Percentiles rank a stretch among this genome's conserved stretches.
phyloP scores from a whole-genome alignment of 2,797 vertebrate species.

The Somateria mollissima region DNA sequence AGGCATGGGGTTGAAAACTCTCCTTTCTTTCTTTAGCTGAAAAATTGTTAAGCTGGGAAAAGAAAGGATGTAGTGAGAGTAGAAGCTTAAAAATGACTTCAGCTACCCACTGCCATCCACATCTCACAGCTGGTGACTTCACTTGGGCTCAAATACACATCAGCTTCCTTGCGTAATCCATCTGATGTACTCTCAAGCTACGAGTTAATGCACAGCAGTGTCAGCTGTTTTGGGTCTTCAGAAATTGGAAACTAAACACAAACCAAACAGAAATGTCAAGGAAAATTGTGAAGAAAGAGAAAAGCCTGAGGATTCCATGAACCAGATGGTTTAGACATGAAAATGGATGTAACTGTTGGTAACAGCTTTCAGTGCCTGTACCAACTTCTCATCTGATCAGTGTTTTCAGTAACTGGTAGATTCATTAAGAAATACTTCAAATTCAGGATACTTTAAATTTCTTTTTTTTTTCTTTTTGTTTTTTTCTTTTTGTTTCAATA shows the following conservation, averaged over 20 bases:
- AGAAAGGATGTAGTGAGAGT: neutral
- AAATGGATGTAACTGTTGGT: slow-evolving; percentile 40
- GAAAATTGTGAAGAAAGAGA: slow-evolving; percentile 38
- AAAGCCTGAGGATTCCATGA: slow-evolving; percentile 17
- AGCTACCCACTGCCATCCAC: neutral
- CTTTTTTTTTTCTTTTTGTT: neutral
- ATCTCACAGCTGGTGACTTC: neutral
- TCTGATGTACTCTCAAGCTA: neutral
- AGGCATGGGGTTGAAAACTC: neutral
- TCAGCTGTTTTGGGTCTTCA: neutral
- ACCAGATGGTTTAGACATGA: slow-evolving; percentile 38
- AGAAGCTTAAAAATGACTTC: neutral
- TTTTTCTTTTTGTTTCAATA: neutral
- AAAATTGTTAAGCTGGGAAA: neutral
- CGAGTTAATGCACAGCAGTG: fast-evolving
- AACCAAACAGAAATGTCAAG: slow-evolving; percentile 51
- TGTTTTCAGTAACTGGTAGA: neutral
- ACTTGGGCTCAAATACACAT: neutral
- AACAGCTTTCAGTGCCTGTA: slow-evolving; percentile 34
- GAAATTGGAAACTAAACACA: slow-evolving; percentile 46
- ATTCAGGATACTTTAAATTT: neutral
- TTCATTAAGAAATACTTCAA: slow-evolving; percentile 21
- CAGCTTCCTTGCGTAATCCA: neutral
- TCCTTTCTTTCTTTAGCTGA: neutral
- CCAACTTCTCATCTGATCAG: neutral